Base-by-base conservation (phyloP, 2,888 invertebrate species). In the Hyles lineata region DNA sequence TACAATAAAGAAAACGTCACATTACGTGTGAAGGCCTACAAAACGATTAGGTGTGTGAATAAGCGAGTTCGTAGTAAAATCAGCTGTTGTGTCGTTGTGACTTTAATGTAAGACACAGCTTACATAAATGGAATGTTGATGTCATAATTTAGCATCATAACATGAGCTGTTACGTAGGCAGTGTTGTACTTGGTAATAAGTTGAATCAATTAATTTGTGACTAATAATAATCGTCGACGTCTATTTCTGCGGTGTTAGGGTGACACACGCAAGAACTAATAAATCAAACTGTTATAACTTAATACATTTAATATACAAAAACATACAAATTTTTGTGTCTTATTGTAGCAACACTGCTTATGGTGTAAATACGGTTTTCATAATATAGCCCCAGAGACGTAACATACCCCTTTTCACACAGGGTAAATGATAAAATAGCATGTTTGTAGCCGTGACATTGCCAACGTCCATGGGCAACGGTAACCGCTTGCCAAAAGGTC, bases 71-170 rank as follows among this genome's bases (percentile, higher is more conserved):
- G 78, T 83, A 83, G 83, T 84, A 82, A 82, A 83, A 74, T 83
- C 85, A 82, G 84, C 82, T 84, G 84, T 80, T 79, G 74, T 79
- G 79, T 78, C 76, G 79, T 77, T 79, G 78, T 76, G 75, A 78
- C 75, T 72, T 74, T 76, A 78, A 77, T 79, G 74, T 82, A 76
- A 76, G 76, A 74, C 75, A 76, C 74, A 73, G 77, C 76, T 80
- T 79, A 76, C 77, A 74, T 77, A 80, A 79, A 80, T 80, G 82
- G 78, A 79, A 80, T 79, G 76, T 76, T 78, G 76, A 78, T 79
- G 78, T 79, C 74, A 77, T 78, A 77, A 74, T 79, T 77, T 77
- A 76, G 76, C 67, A 73, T 76, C 67, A 23, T 50, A 70, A 74
- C 55, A 70, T 70, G 67, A 25, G 50, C 52, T 43, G 72, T 71